These are phyloP conservation scores for Zaprionus vittiger DNA, from an alignment of 1,140 invertebrate genomes.

Conservation along the genomic window DNA sequence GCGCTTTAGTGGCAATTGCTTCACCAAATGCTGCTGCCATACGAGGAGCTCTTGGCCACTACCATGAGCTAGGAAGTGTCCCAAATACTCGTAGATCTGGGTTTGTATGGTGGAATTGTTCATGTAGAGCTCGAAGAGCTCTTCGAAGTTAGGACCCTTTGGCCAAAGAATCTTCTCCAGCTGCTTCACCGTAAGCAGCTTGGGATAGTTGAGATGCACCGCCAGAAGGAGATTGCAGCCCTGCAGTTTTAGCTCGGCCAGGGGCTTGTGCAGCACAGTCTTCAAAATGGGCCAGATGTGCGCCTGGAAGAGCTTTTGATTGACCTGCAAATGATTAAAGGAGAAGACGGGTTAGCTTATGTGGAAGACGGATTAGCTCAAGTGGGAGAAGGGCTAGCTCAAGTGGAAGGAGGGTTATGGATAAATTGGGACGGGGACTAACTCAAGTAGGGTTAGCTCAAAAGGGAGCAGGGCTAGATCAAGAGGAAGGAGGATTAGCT, in stretches of 20 bases:
- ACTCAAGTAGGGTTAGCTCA: not conserved
- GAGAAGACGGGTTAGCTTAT: not conserved
- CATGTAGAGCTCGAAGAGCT: constrained; percentile 57
- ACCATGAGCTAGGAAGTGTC: constrained; percentile 26
- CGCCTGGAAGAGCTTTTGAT: constrained; percentile 10
- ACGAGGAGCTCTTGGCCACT: constrained; percentile 10
- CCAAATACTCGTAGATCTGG: constrained; percentile 33
- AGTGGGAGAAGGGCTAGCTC: not conserved
- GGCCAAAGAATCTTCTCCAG: constrained; percentile 44
- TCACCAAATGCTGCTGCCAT: constrained; percentile 35
- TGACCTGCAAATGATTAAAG: not conserved
- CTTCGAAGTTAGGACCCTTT: constrained; percentile 8
- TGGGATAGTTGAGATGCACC: constrained; percentile 39
- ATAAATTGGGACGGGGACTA: too few species aligned
- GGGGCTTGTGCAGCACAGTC: constrained; percentile 28
- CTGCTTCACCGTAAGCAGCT: constrained; percentile 22
- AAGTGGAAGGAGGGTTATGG: too few species aligned
- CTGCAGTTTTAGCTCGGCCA: constrained; percentile 34
- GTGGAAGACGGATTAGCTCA: not conserved
- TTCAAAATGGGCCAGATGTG: constrained; percentile 53
- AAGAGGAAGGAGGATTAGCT: not conserved
- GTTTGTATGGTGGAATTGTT: constrained; percentile 30
- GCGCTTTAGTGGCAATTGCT: constrained; percentile 37
- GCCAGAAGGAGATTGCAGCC: constrained; percentile 47
- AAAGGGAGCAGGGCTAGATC: not conserved